Evolutionary conservation across 2,888 invertebrate genomes (phyloP).

Genomic region (Parochlus steinenii): DNA sequence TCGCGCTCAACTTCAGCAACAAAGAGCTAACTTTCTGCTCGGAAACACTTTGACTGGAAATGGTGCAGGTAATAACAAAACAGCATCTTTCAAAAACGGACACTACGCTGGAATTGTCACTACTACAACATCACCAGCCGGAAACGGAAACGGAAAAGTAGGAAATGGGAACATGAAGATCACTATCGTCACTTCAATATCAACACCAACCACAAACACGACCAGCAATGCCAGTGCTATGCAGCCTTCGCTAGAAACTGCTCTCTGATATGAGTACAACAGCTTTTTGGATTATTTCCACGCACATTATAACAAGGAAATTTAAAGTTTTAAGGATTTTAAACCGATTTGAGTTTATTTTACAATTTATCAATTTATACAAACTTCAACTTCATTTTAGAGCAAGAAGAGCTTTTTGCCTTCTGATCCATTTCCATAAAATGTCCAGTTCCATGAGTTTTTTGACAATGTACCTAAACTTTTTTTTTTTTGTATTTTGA

Average conservation of each 20-base stretch:
- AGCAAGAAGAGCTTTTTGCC: too few species aligned
- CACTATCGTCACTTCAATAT: slow-evolving; percentile 14
- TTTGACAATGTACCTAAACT: too few species aligned
- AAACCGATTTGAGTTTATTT: too few species aligned
- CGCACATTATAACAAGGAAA: slow-evolving; percentile 1
- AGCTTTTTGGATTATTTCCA: slow-evolving; percentile 11
- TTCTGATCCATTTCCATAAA: too few species aligned
- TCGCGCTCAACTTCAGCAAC: slow-evolving; percentile 38
- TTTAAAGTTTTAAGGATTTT: too few species aligned
- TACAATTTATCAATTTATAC: too few species aligned
- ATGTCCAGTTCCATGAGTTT: too few species aligned
- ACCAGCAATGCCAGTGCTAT: slow-evolving; percentile 1
- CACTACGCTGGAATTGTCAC: slow-evolving; percentile 13
- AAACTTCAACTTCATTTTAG: too few species aligned
- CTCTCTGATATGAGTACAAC: slow-evolving; percentile 33
- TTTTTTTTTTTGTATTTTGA: too few species aligned
- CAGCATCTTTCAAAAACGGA: slow-evolving; percentile 13
- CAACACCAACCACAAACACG: slow-evolving; percentile 23
- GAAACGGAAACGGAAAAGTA: slow-evolving; percentile 21
- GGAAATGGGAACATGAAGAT: slow-evolving; percentile 24
- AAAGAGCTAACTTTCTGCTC: slow-evolving; percentile 41
- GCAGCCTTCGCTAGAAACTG: slow-evolving; percentile 43
- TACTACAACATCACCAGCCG: slow-evolving; percentile 16
- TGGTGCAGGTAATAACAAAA: slow-evolving; percentile 11
- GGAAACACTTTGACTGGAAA: slow-evolving; percentile 9